Percentiles rank a stretch among this genome's conserved stretches.
Evolutionary conservation across 2,888 invertebrate species (phyloP).

Genomic region (Rhagonycha fulva): DNA sequence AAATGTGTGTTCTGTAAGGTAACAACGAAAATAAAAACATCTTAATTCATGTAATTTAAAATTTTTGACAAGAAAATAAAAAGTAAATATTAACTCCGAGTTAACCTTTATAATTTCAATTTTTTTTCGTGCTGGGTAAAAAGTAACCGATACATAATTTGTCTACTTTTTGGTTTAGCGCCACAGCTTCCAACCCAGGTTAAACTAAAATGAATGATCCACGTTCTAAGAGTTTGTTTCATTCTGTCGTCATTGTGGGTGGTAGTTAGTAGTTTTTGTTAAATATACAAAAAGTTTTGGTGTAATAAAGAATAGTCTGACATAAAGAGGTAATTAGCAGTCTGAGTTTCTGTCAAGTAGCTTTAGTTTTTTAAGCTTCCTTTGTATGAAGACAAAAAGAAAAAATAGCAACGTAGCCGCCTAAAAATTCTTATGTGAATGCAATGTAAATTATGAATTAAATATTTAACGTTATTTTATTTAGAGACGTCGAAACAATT

Average conservation of each 20-base stretch:
- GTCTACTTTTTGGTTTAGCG: neutral
- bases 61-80: neutral
- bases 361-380: slow-evolving; percentile 45
- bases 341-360: slow-evolving; percentile 52
- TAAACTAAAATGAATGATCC: neutral
- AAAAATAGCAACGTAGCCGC: slow-evolving; percentile 13
- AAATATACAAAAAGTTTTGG: slow-evolving; percentile 42
- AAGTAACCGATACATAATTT: neutral
- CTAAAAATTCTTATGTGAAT: slow-evolving; percentile 14
- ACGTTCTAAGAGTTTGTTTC: neutral
- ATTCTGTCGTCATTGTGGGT: slow-evolving; percentile 26
- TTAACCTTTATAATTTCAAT: neutral
- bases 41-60: neutral
- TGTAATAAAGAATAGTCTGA: slow-evolving; percentile 48
- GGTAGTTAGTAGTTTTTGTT: slow-evolving; percentile 30
- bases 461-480: neutral
- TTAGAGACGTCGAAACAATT: neutral
- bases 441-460: neutral
- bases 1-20: neutral
- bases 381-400: slow-evolving; percentile 38
- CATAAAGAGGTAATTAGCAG: slow-evolving; percentile 53
- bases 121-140: neutral
- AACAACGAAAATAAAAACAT: neutral
- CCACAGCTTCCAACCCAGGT: neutral
- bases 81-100: neutral